phyloP scores from a whole-genome alignment of 2,888 invertebrate genomes.

The Pegoplata infirma region DNA sequence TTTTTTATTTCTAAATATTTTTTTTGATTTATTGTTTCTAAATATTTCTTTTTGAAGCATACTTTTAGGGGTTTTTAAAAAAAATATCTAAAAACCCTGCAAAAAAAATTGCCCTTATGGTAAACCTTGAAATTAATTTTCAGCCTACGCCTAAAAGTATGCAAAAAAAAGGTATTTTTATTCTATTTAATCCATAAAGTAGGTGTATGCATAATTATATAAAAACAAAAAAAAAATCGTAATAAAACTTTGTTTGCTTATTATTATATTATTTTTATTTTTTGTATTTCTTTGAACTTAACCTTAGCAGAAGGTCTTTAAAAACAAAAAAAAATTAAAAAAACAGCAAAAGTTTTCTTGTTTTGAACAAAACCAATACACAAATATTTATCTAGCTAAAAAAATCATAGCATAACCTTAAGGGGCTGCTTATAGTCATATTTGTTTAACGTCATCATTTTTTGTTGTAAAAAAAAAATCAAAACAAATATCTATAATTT shows the following conservation, averaged over 20 bases:
- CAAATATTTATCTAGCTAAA: background rate
- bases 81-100: too few relatives aligned
- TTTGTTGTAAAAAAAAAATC: background rate
- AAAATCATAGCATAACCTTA: background rate
- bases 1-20: background rate
- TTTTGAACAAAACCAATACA: background rate
- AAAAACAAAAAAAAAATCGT: background rate
- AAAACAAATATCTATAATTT: constrained; percentile 13
- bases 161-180: background rate
- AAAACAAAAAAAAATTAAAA: too few relatives aligned
- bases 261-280: background rate
- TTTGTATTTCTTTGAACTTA: background rate
- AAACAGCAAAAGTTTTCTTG: background rate
- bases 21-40: constrained; percentile 7
- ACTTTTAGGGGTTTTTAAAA: too few relatives aligned
- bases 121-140: constrained; percentile 2
- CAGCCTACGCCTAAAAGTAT: background rate
- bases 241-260: background rate
- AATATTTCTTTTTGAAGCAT: too few relatives aligned
- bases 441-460: constrained; percentile 4
- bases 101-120: background rate
- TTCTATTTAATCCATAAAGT: constrained; percentile 12
- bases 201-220: constrained; percentile 14
- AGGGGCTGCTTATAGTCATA: background rate
- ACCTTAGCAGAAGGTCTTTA: constrained; percentile 1